These are phyloP conservation scores for Cetonia aurata DNA, from an alignment of 2,888 invertebrate species.

Conservation along the genomic window DNA sequence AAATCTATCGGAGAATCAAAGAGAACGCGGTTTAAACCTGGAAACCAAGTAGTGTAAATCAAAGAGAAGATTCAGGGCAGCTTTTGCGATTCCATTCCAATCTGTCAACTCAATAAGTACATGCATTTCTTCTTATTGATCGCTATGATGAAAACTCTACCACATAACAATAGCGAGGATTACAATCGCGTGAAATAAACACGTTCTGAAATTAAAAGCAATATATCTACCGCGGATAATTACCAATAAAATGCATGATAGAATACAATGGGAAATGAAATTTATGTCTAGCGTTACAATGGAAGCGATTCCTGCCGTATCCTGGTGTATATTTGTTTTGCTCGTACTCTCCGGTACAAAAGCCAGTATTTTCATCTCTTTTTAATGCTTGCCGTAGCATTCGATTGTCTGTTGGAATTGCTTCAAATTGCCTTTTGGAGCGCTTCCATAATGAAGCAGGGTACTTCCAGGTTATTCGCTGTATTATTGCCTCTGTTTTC, in stretches of 20 bases:
- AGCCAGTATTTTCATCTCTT: conserved; percentile 56
- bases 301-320: conserved; percentile 42
- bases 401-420: conserved; percentile 65
- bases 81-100: no score
- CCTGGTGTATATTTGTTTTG: conserved; percentile 42
- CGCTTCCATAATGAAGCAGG: conserved; percentile 63
- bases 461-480: conserved; percentile 64
- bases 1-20: no score
- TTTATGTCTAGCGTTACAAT: conserved; percentile 42
- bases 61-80: no score
- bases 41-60: no score
- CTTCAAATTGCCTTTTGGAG: conserved; percentile 64
- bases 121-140: no score
- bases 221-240: conserved; percentile 41
- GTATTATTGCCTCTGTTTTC: conserved; percentile 65
- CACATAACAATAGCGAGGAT: conserved; percentile 10
- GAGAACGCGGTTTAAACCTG: no score
- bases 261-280: conserved; percentile 42
- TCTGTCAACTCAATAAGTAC: no score
- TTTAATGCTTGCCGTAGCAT: conserved; percentile 56
- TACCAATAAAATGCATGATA: conserved; percentile 42
- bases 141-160: not conserved
- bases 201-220: conserved; percentile 37
- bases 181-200: conserved; percentile 30
- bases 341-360: conserved; percentile 51